Evolutionary conservation across 2,888 invertebrate genomes (phyloP), one percentile per base, ranked within the genome.

Genomic region (Torymus auratus): DNA sequence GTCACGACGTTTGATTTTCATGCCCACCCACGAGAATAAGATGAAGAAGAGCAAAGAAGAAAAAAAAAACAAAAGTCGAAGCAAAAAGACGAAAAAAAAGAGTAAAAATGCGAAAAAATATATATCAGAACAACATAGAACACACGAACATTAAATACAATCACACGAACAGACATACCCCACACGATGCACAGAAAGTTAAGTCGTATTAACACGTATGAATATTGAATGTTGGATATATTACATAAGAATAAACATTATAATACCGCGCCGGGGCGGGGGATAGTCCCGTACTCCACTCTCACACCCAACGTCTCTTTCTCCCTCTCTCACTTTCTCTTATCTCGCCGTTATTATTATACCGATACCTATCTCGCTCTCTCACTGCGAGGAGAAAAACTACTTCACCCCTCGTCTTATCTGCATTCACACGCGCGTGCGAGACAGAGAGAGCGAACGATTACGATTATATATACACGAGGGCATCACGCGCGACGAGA

Each of bases 191-290:
- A 74, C 61, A 56, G 62, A 69, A 73, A 79, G 69, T 69, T 62
- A 73, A 74, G 64, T 74, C 73, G 69, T 84, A 83, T 84, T 85
- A 85, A 85, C 80, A 86, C 84, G 86, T 86, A 87, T 86, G 86
- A 85, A 87, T 87, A 87, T 86, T 87, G 86, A 87, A 86, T 88
- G 87, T 88, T 87, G 86, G 85, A 85, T 86, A 86, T 87, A 85
- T 84, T 85, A 85, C 81, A 84, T 85, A 85, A 86, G 84, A 84
- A 85, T 83, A 78, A 71, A 71, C 60, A 78, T 71, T 78, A 71
- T 65, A 41, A 65, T 71, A 69, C 69, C 65, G 71, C 78, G 78
- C 64, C 65, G 52, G 20, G 71, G 56, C 15, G 61, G 78, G 64
- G 55, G 58, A 65, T 65, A 4, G 7, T 41, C 41, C 41, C 41